Conservation (phyloP, 2,888 invertebrate species). For the Eristalinus sepulchralis region DNA sequence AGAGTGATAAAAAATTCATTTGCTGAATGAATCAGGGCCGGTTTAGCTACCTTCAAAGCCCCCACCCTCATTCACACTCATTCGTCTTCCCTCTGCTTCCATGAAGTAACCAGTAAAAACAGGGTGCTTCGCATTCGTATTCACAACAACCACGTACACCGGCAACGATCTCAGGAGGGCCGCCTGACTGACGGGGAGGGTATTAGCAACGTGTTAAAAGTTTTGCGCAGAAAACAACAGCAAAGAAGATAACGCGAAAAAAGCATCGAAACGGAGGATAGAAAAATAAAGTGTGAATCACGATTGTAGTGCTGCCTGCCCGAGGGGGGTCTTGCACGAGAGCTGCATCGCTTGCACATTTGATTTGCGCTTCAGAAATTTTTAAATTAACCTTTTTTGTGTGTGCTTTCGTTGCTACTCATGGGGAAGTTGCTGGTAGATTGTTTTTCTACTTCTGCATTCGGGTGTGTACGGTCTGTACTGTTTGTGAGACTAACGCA, state of each 20-base stretch:
- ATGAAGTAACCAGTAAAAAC: neutral
- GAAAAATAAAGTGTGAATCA: slow-evolving; percentile 56
- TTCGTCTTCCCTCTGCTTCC: too few relatives aligned
- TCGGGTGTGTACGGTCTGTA: slow-evolving; percentile 48
- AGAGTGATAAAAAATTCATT: slow-evolving; percentile 61
- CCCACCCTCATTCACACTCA: neutral
- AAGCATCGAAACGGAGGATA: slow-evolving; percentile 3
- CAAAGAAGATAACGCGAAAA: slow-evolving; percentile 17
- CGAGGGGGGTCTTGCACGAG: neutral
- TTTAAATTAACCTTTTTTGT: slow-evolving; percentile 40
- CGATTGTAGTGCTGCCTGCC: slow-evolving; percentile 26
- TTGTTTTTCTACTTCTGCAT: neutral
- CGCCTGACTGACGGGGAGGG: neutral
- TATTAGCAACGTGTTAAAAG: slow-evolving; percentile 40
- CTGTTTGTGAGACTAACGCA: too few relatives aligned
- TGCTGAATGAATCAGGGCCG: slow-evolving; percentile 62
- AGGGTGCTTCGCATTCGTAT: slow-evolving; percentile 22
- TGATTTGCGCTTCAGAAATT: slow-evolving; percentile 47
- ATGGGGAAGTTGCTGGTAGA: neutral
- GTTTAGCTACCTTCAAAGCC: slow-evolving; percentile 1
- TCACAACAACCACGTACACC: slow-evolving; percentile 11
- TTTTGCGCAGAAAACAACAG: slow-evolving; percentile 18
- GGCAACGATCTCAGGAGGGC: neutral
- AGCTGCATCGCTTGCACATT: slow-evolving; percentile 54
- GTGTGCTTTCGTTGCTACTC: neutral